Percentiles rank a stretch among this genome's conserved stretches.
phyloP scores from a whole-genome alignment of 2,888 invertebrate species.

The Heliconius ismenius region DNA sequence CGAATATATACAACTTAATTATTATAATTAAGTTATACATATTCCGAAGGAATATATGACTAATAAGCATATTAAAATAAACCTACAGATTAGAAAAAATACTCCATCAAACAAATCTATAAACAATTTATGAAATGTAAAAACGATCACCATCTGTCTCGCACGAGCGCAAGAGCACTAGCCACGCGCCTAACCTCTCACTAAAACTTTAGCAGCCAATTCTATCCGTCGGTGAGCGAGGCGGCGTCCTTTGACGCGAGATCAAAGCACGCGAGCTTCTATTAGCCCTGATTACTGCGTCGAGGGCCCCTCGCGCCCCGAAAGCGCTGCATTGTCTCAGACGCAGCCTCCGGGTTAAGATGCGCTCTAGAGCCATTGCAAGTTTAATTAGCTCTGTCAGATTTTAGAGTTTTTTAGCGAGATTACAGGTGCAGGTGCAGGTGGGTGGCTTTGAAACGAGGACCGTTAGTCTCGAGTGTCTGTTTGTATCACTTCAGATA shows the following conservation, averaged over 20 bases:
- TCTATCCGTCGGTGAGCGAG: constrained; percentile 63
- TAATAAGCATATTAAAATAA: no score
- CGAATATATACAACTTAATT: no score
- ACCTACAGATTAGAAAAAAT: background rate
- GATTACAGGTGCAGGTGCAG: constrained; percentile 34
- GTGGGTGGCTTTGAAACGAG: constrained; percentile 33
- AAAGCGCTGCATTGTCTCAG: constrained; percentile 59
- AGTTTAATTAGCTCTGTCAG: constrained; percentile 70
- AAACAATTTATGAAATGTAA: background rate
- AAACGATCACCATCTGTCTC: constrained; percentile 7
- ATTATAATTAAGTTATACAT: no score
- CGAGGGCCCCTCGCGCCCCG: constrained; percentile 51
- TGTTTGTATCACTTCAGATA: constrained; percentile 18
- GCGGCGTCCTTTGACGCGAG: constrained; percentile 76
- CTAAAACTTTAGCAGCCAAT: constrained; percentile 43
- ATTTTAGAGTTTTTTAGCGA: constrained; percentile 41
- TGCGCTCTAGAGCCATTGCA: constrained; percentile 70
- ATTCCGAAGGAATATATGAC: no score
- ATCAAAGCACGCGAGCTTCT: constrained; percentile 80
- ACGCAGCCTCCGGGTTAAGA: constrained; percentile 62
- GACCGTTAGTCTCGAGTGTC: constrained; percentile 32
- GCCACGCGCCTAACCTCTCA: constrained; percentile 14
- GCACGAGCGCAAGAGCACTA: constrained; percentile 13
- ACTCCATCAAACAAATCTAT: background rate
- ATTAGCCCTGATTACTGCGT: constrained; percentile 80